Evolutionary conservation across 2,888 invertebrate genomes (phyloP).

Genomic region (Cremastinae sp.): DNA sequence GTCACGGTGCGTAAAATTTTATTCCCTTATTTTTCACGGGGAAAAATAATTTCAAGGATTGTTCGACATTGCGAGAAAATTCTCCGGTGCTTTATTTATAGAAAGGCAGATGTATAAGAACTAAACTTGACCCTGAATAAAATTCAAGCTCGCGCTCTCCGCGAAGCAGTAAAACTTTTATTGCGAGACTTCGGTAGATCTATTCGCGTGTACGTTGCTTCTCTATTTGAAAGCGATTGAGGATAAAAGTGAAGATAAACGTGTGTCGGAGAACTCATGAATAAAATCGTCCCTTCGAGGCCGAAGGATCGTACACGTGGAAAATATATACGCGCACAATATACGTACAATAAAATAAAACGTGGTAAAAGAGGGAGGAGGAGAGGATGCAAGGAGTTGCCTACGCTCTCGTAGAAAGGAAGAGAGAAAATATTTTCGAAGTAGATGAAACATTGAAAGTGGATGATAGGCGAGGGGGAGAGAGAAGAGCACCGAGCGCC

Average conservation of each 20-base stretch:
- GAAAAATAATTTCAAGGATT: background rate
- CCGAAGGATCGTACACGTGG: background rate
- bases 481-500: slow-evolving; percentile 25
- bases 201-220: slow-evolving; percentile 32
- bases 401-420: slow-evolving; percentile 20
- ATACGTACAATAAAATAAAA: slow-evolving; percentile 3
- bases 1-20: too few species aligned
- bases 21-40: too few species aligned
- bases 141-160: slow-evolving; percentile 26
- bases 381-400: slow-evolving; percentile 21
- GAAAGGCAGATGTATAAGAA: slow-evolving; percentile 5
- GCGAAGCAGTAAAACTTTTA: slow-evolving; percentile 37
- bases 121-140: slow-evolving; percentile 40
- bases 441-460: slow-evolving; percentile 57
- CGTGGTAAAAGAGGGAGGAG: slow-evolving; percentile 11
- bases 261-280: slow-evolving; percentile 53
- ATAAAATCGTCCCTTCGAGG: slow-evolving; percentile 53
- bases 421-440: slow-evolving; percentile 41
- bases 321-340: slow-evolving; percentile 37
- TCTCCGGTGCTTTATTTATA: slow-evolving; percentile 3
- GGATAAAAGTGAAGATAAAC: slow-evolving; percentile 42
- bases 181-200: slow-evolving; percentile 17
- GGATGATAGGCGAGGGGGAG: slow-evolving; percentile 48
- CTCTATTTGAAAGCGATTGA: slow-evolving; percentile 34
- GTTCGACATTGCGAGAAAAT: slow-evolving; percentile 1